Percentiles rank a stretch among this genome's conserved stretches.
These are phyloP conservation scores for Cladorhizidae sp. DNA, from an alignment of 37 sponge, comb jelly and placozoan species.

Conservation along the genomic window DNA sequence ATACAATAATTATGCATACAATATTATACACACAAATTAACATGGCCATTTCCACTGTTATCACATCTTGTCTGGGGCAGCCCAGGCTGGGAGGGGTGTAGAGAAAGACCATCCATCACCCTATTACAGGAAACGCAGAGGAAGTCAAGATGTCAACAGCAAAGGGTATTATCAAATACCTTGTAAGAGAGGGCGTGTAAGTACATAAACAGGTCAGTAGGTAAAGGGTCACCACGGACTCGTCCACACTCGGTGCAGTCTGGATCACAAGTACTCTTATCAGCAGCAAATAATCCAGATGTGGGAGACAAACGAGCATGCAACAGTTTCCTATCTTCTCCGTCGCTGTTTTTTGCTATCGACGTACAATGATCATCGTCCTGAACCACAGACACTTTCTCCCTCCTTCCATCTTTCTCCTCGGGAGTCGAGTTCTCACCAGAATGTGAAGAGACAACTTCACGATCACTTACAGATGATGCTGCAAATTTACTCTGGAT, in stretches of 20 bases:
- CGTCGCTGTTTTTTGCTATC: neutral
- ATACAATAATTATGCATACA: too few relatives aligned
- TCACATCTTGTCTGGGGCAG: conserved; percentile 16
- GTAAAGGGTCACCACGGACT: conserved; percentile 66
- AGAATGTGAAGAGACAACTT: too few relatives aligned
- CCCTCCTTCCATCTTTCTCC: too few relatives aligned
- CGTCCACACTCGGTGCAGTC: conserved; percentile 79
- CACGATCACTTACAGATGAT: neutral
- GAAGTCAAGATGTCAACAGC: neutral
- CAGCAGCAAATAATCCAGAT: neutral
- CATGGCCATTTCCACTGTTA: too few relatives aligned
- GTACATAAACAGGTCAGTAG: conserved; percentile 80
- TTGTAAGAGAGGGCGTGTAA: conserved; percentile 90
- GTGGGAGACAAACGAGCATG: too few relatives aligned
- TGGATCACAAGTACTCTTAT: conserved; percentile 27
- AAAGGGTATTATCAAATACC: conserved; percentile 23
- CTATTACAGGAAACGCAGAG: conserved; percentile 6
- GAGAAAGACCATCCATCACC: conserved; percentile 85
- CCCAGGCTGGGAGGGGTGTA: conserved; percentile 79
- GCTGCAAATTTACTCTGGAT: neutral
- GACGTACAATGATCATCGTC: neutral
- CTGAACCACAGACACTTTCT: too few relatives aligned
- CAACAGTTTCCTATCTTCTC: too few relatives aligned
- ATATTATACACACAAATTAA: too few relatives aligned
- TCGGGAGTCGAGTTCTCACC: too few relatives aligned